A percentile compares a stretch with the other conserved stretches of the same genome.
These are phyloP conservation scores for Sphaerophoria rueppellii DNA, from an alignment of 2,888 invertebrate genomes.

Conservation along the genomic window DNA sequence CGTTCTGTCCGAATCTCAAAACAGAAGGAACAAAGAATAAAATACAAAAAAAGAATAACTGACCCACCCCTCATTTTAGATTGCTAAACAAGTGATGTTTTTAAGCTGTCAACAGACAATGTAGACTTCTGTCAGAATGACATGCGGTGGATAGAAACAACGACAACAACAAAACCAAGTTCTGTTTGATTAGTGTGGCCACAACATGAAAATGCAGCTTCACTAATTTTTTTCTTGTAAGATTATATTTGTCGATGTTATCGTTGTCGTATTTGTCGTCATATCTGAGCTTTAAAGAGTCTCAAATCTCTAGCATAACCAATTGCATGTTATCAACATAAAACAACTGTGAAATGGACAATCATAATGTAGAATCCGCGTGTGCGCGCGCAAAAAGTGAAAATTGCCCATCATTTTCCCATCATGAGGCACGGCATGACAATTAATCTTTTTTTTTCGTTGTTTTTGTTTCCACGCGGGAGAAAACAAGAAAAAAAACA, in stretches of 20 bases:
- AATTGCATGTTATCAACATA: conserved; percentile 56
- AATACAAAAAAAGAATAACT: conserved; percentile 34
- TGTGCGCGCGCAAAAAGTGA: conserved; percentile 55
- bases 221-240: conserved; percentile 28
- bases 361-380: conserved; percentile 51
- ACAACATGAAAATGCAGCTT: conserved; percentile 21
- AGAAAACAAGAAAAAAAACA: conserved; percentile 11
- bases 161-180: conserved; percentile 62
- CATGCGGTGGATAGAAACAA: conserved; percentile 40
- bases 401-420: conserved; percentile 67
- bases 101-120: background rate
- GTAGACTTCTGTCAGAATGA: conserved; percentile 13
- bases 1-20: conserved; percentile 8
- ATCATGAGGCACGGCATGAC: conserved; percentile 63
- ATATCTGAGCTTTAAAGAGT: background rate
- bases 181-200: conserved; percentile 39
- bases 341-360: conserved; percentile 50
- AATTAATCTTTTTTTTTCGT: conserved; percentile 62
- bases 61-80: conserved; percentile 65
- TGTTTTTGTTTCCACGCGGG: conserved; percentile 1
- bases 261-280: background rate
- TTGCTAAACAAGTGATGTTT: conserved; percentile 17
- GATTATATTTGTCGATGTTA: conserved; percentile 41
- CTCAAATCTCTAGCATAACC: background rate
- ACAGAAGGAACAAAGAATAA: conserved; percentile 15